A percentile compares a stretch with the other conserved stretches of the same genome.
These are phyloP conservation scores for Plagodis pulveraria DNA, from an alignment of 2,888 invertebrate genomes.

Conservation along the genomic window DNA sequence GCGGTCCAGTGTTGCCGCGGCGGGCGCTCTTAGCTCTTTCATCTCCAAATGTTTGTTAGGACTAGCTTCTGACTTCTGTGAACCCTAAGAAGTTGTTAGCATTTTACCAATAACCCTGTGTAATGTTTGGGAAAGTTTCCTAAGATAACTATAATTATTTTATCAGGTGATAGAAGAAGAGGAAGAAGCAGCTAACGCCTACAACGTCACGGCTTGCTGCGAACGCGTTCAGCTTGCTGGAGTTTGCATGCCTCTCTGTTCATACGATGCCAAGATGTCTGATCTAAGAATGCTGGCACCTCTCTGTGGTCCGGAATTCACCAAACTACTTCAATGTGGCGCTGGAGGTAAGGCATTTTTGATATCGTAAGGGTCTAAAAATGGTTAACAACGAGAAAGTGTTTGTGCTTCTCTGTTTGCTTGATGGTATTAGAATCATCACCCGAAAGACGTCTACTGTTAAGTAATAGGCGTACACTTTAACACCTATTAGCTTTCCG, in stretches of 20 bases:
- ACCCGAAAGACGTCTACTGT: no score
- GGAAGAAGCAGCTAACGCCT: slow-evolving; percentile 85
- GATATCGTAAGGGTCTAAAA: not conserved
- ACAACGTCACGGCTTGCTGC: slow-evolving; percentile 93
- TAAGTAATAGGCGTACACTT: no score
- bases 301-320: slow-evolving; percentile 91
- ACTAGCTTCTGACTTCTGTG: no score
- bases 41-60: no score
- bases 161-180: slow-evolving; percentile 84
- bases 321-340: slow-evolving; percentile 87
- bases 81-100: no score
- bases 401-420: no score
- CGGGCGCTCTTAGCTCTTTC: no score
- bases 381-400: not conserved
- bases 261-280: slow-evolving; percentile 92
- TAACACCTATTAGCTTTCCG: no score
- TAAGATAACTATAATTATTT: not conserved
- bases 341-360: slow-evolving; percentile 75
- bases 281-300: slow-evolving; percentile 90
- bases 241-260: slow-evolving; percentile 91
- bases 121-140: no score
- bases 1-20: no score
- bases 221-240: slow-evolving; percentile 87
- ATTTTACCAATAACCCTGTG: no score
- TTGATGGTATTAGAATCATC: no score